Evolutionary conservation across 2,113 vertebrate genomes (phyloP), one percentile per base, ranked within the genome.

Genomic region (Rattus rattus): DNA sequence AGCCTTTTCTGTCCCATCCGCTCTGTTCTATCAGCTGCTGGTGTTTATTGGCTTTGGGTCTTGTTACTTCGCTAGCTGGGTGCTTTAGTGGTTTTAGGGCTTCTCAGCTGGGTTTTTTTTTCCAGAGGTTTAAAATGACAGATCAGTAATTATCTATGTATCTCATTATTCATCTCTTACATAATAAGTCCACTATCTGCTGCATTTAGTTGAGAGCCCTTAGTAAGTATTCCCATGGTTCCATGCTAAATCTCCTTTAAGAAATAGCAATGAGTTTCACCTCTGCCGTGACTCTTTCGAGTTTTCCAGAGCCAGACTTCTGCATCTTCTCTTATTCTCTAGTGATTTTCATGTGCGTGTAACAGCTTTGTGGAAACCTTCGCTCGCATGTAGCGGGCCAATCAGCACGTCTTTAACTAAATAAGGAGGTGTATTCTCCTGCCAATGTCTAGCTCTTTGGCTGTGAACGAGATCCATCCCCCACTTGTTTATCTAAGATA

Each of bases 171-270:
- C 24, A 86, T 39, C 36, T 56, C 10, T 88, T 67, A 65, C 10
- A 7, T 86, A 88, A 54, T 12, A 95, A 52, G 17, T 52, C 7
- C 26, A 33, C 17, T 56, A 10, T 19, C 89, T 67, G 43, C 59
- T 39, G 3, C 81, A 72, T 86, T 94, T 92, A 36, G 10, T 83
- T 96, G 72, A 92, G 61, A 94, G 12, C 24, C 76, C 39, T 92
- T 30, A 90, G 8, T 5, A 93, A 20, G 83, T 16, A 33, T 80
- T 56, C 14, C 17, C 26, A 16, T 91, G 76, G 92, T 24, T 77
- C 69, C 49, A 79, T 7, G 33, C 80, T 59, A 83, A n/a, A 54
- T 63, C 28, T 67, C 47, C 1, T 77, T 30, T 73, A 81, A 63
- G 70, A 81, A 28, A 1, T 26, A 36, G 26, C 14, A 28, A 7